phyloP scores from a whole-genome alignment of 2,888 invertebrate species.

The Parnassius apollo region DNA sequence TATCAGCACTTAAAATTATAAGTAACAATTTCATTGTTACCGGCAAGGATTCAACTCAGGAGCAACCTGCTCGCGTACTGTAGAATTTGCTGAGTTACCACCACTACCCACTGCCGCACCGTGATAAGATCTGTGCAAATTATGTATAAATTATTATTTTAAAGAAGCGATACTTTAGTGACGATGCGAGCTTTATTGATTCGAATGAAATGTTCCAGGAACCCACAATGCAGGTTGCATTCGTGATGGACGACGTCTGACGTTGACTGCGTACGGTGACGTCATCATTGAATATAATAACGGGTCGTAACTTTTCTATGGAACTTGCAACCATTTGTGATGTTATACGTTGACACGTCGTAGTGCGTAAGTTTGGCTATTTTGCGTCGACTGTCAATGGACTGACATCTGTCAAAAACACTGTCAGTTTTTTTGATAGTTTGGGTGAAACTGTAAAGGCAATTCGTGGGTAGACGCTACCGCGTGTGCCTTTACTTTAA shows the following conservation, averaged over 20 bases:
- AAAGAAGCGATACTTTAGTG: too few species aligned
- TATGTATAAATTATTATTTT: too few species aligned
- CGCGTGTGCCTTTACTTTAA: constrained; percentile 29
- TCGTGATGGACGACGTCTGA: constrained; percentile 78
- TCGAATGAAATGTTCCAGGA: constrained; percentile 46
- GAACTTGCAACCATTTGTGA: constrained; percentile 19
- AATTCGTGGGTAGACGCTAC: constrained; percentile 33
- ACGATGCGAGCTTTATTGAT: not conserved
- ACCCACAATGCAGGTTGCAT: constrained; percentile 78
- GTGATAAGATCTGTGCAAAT: too few species aligned
- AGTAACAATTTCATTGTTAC: too few species aligned
- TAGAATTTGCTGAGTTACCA: too few species aligned
- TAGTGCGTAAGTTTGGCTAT: constrained; percentile 25
- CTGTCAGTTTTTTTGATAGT: constrained; percentile 37
- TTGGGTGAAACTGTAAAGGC: constrained; percentile 30
- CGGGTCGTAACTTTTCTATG: constrained; percentile 4
- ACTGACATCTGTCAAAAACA: too few species aligned
- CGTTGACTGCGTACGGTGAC: constrained; percentile 47
- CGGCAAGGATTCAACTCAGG: too few species aligned
- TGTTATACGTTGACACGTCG: constrained; percentile 16
- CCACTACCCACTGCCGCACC: too few species aligned
- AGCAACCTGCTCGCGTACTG: too few species aligned
- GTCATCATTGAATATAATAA: constrained; percentile 35
- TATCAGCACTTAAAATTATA: too few species aligned
- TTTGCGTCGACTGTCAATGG: constrained; percentile 19